Evolutionary conservation across 2,888 invertebrate genomes (phyloP).

Genomic region (Rutpela maculata): DNA sequence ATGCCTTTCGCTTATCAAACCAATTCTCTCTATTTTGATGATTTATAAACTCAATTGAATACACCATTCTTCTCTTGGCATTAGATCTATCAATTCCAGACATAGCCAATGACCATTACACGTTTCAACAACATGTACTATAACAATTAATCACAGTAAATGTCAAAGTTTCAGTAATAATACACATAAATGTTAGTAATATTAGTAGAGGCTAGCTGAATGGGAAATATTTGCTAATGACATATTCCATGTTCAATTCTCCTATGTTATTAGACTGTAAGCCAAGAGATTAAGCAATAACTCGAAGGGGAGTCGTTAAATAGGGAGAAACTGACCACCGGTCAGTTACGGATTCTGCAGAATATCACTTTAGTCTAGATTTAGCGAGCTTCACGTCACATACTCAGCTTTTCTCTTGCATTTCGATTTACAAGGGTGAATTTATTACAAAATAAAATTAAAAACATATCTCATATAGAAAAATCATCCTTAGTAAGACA

Average conservation of each 20-base stretch:
- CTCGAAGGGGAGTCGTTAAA: conserved; percentile 69
- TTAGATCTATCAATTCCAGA: conserved; percentile 50
- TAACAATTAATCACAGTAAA: conserved; percentile 64
- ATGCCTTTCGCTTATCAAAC: background rate
- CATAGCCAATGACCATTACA: conserved; percentile 44
- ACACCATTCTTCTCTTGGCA: conserved; percentile 44
- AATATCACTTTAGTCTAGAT: conserved; percentile 51
- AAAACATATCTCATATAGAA: background rate
- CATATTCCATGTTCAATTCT: conserved; percentile 66
- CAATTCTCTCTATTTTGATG: background rate
- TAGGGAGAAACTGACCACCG: conserved; percentile 70
- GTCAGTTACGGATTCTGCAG: conserved; percentile 65
- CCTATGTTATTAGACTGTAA: conserved; percentile 70
- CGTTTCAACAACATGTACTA: conserved; percentile 48
- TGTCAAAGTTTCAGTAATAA: conserved; percentile 63
- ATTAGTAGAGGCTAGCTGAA: conserved; percentile 47
- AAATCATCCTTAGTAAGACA: too few species aligned
- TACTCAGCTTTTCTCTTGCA: background rate
- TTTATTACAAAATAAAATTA: background rate
- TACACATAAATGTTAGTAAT: conserved; percentile 62
- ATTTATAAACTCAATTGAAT: background rate
- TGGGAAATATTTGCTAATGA: conserved; percentile 68
- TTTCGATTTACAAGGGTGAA: background rate
- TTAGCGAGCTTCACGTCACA: conserved; percentile 31
- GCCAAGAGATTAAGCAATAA: conserved; percentile 73